Evolutionary conservation across 2,888 invertebrate species (phyloP).

Genomic region (Ctena decussata): DNA sequence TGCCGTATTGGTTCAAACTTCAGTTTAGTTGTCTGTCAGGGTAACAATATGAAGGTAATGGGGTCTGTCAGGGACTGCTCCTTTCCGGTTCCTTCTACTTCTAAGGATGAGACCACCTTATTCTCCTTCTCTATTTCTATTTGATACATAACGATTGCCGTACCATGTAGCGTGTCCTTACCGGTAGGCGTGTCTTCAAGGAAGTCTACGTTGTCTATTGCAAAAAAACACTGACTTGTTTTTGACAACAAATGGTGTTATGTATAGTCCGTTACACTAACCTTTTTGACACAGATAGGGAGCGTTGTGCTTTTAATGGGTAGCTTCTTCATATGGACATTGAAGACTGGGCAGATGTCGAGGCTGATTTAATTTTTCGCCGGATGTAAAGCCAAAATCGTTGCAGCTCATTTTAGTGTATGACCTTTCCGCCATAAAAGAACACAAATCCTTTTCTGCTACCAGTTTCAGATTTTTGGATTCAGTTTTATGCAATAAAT

Average conservation of each 20-base stretch:
- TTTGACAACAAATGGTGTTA: slow-evolving; percentile 5
- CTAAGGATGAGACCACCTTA: background rate
- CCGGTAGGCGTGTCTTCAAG: slow-evolving; percentile 6
- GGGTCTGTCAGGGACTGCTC: background rate
- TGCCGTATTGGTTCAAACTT: background rate
- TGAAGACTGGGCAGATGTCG: too few species aligned
- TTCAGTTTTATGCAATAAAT: too few species aligned
- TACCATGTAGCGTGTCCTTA: background rate
- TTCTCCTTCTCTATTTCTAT: background rate
- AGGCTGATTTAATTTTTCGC: too few species aligned
- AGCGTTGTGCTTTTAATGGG: too few species aligned
- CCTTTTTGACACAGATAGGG: too few species aligned
- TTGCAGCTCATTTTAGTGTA: too few species aligned
- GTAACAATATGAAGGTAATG: background rate
- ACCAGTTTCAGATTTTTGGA: too few species aligned
- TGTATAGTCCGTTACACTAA: background rate
- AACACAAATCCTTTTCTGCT: too few species aligned
- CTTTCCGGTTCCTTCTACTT: background rate
- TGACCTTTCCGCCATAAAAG: too few species aligned
- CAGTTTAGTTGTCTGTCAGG: background rate
- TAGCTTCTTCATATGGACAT: too few species aligned
- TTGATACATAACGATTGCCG: background rate
- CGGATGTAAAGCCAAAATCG: too few species aligned
- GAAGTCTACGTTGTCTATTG: slow-evolving; percentile 9
- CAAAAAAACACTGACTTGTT: slow-evolving; percentile 11